Evolutionary conservation across 2,888 invertebrate species (phyloP).

Genomic region (Drosophila cyrtoloma): DNA sequence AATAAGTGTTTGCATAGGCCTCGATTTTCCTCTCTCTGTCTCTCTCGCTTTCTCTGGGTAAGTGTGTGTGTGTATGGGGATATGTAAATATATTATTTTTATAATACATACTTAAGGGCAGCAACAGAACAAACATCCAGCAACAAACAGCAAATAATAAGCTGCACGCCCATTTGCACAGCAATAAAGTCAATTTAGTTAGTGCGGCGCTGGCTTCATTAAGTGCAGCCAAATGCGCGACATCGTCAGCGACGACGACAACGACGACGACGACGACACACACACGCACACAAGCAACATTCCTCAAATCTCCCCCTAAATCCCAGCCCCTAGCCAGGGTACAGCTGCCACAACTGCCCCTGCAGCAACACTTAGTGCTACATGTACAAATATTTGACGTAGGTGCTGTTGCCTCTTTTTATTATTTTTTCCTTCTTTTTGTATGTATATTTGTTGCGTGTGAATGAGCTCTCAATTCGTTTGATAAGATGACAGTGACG

Average conservation of each 20-base stretch:
- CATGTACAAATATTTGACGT: constrained; percentile 64
- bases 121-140: constrained; percentile 33
- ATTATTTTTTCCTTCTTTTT: constrained; percentile 8
- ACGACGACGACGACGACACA: constrained; percentile 24
- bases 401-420: constrained; percentile 23
- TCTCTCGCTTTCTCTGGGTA: background rate
- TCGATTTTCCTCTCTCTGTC: constrained; percentile 4
- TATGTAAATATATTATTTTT: constrained; percentile 76
- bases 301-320: background rate
- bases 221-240: constrained; percentile 74
- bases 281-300: background rate
- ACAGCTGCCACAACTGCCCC: constrained; percentile 37
- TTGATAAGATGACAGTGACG: constrained; percentile 67
- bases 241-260: constrained; percentile 51
- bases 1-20: constrained; percentile 57
- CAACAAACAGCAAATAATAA: constrained; percentile 32
- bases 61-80: constrained; percentile 19
- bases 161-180: constrained; percentile 72
- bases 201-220: constrained; percentile 70
- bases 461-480: constrained; percentile 76
- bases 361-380: constrained; percentile 46
- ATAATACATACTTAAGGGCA: constrained; percentile 72
- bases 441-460: constrained; percentile 72
- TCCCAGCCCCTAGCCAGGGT: background rate
- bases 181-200: constrained; percentile 82